A percentile compares a stretch with the other conserved stretches of the same genome.
phyloP scores from a whole-genome alignment of 2,113 vertebrate genomes.

The Gavialis gangeticus region DNA sequence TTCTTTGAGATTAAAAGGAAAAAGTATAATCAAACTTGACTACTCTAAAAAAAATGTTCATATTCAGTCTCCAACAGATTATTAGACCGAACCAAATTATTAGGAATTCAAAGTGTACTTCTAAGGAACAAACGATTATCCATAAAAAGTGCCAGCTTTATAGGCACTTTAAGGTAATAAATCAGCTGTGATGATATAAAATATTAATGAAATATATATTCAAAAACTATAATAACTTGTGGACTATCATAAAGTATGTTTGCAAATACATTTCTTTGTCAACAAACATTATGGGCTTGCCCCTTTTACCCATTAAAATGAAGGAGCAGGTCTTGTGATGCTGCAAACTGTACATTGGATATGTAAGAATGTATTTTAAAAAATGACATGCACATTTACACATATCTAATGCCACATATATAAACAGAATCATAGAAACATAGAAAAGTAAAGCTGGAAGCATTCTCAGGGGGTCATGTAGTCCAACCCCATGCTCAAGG shows the following conservation, averaged over 20 bases:
- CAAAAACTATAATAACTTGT: neutral
- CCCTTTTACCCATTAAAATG: neutral
- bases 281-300: neutral
- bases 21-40: conserved; percentile 41
- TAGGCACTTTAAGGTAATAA: neutral
- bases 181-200: neutral
- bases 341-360: neutral
- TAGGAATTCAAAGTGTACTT: neutral
- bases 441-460: too few relatives aligned
- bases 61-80: neutral
- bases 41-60: neutral
- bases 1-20: conserved; percentile 33
- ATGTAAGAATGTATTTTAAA: neutral
- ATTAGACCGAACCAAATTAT: neutral
- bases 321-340: neutral
- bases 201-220: neutral
- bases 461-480: too few relatives aligned
- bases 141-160: neutral
- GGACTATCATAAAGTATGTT: neutral
- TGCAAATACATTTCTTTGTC: neutral
- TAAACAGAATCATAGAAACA: too few relatives aligned
- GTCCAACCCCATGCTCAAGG: too few relatives aligned
- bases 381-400: neutral
- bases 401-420: neutral
- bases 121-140: neutral